Percentiles rank a stretch among this genome's conserved stretches.
Evolutionary conservation across 2,113 vertebrate genomes (phyloP).

Genomic region (Castor canadensis): DNA sequence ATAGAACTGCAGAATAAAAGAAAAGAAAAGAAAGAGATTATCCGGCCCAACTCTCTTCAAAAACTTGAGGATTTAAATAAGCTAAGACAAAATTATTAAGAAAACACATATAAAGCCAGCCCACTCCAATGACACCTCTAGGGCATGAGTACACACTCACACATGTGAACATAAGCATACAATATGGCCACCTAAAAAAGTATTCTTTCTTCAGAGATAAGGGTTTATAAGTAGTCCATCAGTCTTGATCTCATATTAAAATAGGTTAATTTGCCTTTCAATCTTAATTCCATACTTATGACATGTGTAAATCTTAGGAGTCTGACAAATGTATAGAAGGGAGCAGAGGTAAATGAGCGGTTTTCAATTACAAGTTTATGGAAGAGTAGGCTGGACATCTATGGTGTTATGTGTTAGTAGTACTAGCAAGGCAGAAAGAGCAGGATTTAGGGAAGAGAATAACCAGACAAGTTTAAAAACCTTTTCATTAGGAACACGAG

Average conservation of each 20-base stretch:
- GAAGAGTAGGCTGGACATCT: neutral
- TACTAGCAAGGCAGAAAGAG: neutral
- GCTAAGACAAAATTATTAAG: neutral
- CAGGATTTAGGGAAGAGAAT: neutral
- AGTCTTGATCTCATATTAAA: slow-evolving; percentile 28
- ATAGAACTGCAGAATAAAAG: slow-evolving; percentile 46
- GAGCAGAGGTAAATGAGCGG: neutral
- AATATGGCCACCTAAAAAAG: neutral
- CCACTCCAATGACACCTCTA: neutral
- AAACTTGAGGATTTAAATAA: slow-evolving; percentile 31
- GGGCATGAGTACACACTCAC: neutral
- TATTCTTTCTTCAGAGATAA: slow-evolving; percentile 10
- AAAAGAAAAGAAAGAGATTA: slow-evolving; percentile 65
- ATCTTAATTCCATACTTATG: neutral
- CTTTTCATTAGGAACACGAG: neutral
- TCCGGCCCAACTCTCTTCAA: neutral
- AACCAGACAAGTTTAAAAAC: neutral
- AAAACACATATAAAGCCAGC: neutral
- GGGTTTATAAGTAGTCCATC: neutral
- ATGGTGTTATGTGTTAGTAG: neutral
- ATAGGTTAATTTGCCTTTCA: neutral
- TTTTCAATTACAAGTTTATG: neutral
- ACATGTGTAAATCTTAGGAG: neutral
- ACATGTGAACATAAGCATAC: neutral
- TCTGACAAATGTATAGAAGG: neutral